Conservation (phyloP, 1,140 invertebrate species). For the Ceratosolen solmsi region DNA sequence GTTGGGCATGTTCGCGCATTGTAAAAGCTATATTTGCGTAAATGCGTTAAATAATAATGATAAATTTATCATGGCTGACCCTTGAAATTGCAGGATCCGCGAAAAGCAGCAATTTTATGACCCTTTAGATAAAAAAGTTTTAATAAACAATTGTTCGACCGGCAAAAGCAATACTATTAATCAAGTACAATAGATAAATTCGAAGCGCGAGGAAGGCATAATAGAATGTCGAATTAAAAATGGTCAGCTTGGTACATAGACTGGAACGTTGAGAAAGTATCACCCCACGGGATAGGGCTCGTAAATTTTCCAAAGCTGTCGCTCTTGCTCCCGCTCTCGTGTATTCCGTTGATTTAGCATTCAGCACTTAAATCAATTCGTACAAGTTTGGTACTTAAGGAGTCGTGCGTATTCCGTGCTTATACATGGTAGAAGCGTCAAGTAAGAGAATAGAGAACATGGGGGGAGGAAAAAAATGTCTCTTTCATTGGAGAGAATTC, state of each 20-base stretch:
- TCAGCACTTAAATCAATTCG: conserved; percentile 74
- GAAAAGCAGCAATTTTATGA: too few species aligned
- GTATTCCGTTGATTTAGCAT: conserved; percentile 72
- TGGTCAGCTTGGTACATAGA: neutral
- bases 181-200: neutral
- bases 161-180: neutral
- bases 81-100: too few species aligned
- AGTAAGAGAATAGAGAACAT: neutral
- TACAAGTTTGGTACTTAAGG: conserved; percentile 73
- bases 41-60: too few species aligned
- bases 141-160: too few species aligned
- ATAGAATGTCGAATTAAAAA: neutral
- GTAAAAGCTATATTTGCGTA: too few species aligned
- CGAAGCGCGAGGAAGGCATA: neutral
- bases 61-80: too few species aligned
- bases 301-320: conserved; percentile 57
- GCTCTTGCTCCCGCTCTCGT: conserved; percentile 49
- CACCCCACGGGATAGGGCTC: conserved; percentile 45
- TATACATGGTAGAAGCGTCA: neutral
- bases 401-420: conserved; percentile 53
- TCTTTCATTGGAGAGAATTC: conserved; percentile 61
- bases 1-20: too few species aligned
- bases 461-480: conserved; percentile 57
- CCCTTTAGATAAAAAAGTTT: too few species aligned
- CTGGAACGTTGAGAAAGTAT: neutral